Conservation (phyloP, 2,888 invertebrate genomes). For the Ophion slaviceki region DNA sequence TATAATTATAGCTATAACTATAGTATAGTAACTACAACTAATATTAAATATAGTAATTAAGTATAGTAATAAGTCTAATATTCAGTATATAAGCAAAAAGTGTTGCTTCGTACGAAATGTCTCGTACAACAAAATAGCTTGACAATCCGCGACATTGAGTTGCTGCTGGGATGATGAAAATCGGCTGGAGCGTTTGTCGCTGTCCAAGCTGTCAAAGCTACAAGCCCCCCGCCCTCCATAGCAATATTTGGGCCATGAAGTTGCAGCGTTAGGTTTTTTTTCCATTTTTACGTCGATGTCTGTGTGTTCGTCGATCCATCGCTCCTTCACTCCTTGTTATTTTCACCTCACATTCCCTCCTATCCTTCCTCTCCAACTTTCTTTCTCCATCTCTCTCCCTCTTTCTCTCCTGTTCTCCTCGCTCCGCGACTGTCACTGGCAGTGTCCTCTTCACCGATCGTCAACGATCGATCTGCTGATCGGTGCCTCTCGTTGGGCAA, state of each 20-base stretch:
- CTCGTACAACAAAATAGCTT: not conserved
- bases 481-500: slow-evolving; percentile 32
- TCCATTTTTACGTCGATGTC: slow-evolving; percentile 4
- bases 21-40: too few species aligned
- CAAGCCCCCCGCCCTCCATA: not conserved
- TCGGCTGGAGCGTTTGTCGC: not conserved
- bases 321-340: slow-evolving; percentile 40
- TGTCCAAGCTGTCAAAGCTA: not conserved
- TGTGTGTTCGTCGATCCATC: slow-evolving; percentile 35
- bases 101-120: too few species aligned
- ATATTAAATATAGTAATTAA: too few species aligned
- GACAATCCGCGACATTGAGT: not conserved
- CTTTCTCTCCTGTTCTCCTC: slow-evolving; percentile 31
- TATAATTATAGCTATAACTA: too few species aligned
- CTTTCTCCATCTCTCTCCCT: slow-evolving; percentile 28
- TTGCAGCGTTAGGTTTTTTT: not conserved
- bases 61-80: too few species aligned
- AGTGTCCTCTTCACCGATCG: slow-evolving; percentile 60
- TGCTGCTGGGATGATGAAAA: not conserved
- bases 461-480: slow-evolving; percentile 70
- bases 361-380: slow-evolving; percentile 23
- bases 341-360: too few species aligned
- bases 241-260: not conserved
- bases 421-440: slow-evolving; percentile 35
- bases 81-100: too few species aligned